These are phyloP conservation scores for Sebastes matsubarae DNA, from an alignment of 2,797 vertebrate species.

Conservation along the genomic window DNA sequence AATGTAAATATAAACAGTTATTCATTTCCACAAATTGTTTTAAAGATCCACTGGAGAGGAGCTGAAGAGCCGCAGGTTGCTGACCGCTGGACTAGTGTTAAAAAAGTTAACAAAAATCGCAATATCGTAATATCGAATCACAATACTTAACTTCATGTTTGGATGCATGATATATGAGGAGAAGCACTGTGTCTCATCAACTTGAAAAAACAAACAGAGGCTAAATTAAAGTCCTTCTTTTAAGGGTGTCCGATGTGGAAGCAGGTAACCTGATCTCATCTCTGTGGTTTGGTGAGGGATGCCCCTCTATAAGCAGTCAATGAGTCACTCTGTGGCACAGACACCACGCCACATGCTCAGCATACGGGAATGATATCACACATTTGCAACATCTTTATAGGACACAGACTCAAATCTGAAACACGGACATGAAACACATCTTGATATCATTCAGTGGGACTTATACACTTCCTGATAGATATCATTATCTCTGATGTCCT, in stretches of 20 bases:
- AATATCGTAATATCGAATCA: too few species aligned
- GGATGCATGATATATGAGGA: background rate
- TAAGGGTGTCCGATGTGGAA: background rate
- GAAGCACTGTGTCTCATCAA: background rate
- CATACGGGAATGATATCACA: conserved; percentile 20
- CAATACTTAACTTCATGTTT: background rate
- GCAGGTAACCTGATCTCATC: conserved; percentile 32
- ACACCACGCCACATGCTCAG: conserved; percentile 34
- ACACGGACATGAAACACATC: background rate
- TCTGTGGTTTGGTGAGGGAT: conserved; percentile 40
- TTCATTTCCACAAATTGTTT: too few species aligned
- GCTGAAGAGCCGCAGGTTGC: too few species aligned
- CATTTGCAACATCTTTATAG: background rate
- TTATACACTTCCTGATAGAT: too few species aligned
- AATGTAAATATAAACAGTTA: too few species aligned
- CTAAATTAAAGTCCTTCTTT: background rate
- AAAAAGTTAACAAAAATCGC: too few species aligned
- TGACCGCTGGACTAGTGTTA: too few species aligned
- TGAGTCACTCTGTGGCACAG: conserved; percentile 48
- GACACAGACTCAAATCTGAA: background rate
- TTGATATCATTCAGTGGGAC: background rate
- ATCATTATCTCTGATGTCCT: background rate
- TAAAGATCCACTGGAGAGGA: too few species aligned
- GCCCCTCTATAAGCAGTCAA: conserved; percentile 35
- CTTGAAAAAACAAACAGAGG: background rate